Base-by-base conservation (phyloP, 2,797 vertebrate genomes). In the Tinamus major region DNA sequence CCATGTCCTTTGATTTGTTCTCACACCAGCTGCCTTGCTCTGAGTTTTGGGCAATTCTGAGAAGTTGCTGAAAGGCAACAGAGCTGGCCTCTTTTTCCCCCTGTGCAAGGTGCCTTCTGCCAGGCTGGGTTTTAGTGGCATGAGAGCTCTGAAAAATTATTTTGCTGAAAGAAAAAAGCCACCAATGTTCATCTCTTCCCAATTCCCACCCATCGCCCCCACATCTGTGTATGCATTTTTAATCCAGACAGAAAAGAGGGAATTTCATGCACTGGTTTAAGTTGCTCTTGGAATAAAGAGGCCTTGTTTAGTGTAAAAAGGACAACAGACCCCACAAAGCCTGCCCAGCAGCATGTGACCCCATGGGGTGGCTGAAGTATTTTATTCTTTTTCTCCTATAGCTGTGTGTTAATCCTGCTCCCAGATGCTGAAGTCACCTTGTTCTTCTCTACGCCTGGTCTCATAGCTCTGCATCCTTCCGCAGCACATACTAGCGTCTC, bases 111-210 rank as follows among this genome's bases (percentile, higher is more conserved):
- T 59, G 20, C 37, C n/a, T 42, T 76, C 46, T 37, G 46, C 27
- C n/a, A 51, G 64, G 19, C 41, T 15, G n/a, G 20, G n/a, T 19
- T 33, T n/a, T 11, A 35, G 63, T 24, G 31, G 35, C 16, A 33
- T 63, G 67, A 59, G 21, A 79, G 19, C 24, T 39, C 13, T 46
- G 33, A 62, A 35, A 75, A 63, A 51, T 56, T 2, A 10, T 71
- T 96, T 74, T 87, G 48, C 69, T 48, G 58, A 83, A 78, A 84
- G n/a, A 6, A 46, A 46, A 77, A 76, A 29, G 26, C 74, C 37
- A 29, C 37, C 5, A 29, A 18, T 14, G 37, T 51, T 88, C 2
- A 4, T 67, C 83, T 62, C 13, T 61, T 65, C 55, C 35, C 2
- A 1, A 39, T n/a, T 56, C 29, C 53, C 20, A 61, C 64, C 59